A percentile compares a stretch with the other conserved stretches of the same genome.
phyloP scores from a whole-genome alignment of 2,113 vertebrate species.

The Tonatia bakeri region DNA sequence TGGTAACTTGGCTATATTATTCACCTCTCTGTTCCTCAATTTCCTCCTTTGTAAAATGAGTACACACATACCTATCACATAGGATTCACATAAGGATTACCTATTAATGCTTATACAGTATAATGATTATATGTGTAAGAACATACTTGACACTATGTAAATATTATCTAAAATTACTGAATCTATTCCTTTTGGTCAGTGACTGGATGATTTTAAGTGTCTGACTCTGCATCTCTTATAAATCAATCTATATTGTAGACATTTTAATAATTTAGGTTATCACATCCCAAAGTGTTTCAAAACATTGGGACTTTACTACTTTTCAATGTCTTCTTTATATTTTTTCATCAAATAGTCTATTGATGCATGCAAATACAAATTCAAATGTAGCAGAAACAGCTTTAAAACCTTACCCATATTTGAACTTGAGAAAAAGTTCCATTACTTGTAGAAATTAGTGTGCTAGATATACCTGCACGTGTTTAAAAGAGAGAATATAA shows the following conservation, averaged over 20 bases:
- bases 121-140: neutral
- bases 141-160: neutral
- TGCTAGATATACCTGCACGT: neutral
- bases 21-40: neutral
- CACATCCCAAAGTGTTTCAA: neutral
- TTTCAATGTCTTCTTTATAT: neutral
- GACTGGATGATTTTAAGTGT: neutral
- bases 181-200: neutral
- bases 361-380: neutral
- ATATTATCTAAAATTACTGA: neutral
- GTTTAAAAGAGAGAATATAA: slow-evolving; percentile 45
- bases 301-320: neutral
- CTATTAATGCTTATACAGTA: neutral
- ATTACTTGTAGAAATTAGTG: neutral
- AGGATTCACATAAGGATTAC: neutral
- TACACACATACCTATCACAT: neutral
- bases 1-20: neutral
- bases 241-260: neutral
- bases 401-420: neutral
- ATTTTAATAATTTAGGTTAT: neutral
- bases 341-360: neutral
- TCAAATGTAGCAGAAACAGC: neutral
- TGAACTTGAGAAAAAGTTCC: neutral
- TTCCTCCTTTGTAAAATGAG: neutral
- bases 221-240: neutral